These are phyloP conservation scores for Leucophora obtusa DNA, from an alignment of 2,888 invertebrate genomes.

Conservation along the genomic window DNA sequence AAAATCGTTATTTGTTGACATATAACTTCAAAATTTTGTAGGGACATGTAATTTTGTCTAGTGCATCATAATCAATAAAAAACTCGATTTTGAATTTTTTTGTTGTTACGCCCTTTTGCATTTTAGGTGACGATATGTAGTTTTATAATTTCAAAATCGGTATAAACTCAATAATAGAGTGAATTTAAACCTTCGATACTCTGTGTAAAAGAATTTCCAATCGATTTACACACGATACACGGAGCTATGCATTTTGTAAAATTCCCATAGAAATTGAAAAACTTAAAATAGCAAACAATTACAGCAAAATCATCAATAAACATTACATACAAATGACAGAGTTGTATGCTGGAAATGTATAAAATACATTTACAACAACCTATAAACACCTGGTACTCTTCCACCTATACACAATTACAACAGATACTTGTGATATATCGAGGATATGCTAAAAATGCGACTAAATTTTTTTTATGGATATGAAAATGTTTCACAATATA, in stretches of 20 bases:
- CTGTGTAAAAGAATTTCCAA: not conserved
- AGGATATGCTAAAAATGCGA: not conserved
- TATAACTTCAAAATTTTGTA: too few relatives aligned
- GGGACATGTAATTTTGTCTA: too few relatives aligned
- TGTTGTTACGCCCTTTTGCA: too few relatives aligned
- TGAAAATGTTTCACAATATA: slow-evolving; percentile 32
- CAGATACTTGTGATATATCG: not conserved
- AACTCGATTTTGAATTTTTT: too few relatives aligned
- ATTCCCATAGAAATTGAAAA: slow-evolving; percentile 20
- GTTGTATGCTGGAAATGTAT: not conserved
- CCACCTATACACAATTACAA: not conserved
- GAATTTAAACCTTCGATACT: too few relatives aligned
- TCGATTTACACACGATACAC: not conserved
- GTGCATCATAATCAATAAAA: too few relatives aligned
- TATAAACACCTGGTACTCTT: not conserved
- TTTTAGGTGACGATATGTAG: too few relatives aligned
- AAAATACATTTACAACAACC: not conserved
- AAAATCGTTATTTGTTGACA: too few relatives aligned
- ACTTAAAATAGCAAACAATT: slow-evolving; percentile 13
- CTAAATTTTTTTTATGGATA: slow-evolving; percentile 22
- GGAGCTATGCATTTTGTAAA: slow-evolving; percentile 1
- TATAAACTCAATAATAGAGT: too few relatives aligned
- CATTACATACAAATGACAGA: not conserved
- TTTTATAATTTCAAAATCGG: too few relatives aligned
- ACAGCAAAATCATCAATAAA: slow-evolving; percentile 22